A percentile compares a stretch with the other conserved stretches of the same genome.
These are phyloP conservation scores for Ctenoplectra terminalis DNA, from an alignment of 1,140 invertebrate species.

Conservation along the genomic window DNA sequence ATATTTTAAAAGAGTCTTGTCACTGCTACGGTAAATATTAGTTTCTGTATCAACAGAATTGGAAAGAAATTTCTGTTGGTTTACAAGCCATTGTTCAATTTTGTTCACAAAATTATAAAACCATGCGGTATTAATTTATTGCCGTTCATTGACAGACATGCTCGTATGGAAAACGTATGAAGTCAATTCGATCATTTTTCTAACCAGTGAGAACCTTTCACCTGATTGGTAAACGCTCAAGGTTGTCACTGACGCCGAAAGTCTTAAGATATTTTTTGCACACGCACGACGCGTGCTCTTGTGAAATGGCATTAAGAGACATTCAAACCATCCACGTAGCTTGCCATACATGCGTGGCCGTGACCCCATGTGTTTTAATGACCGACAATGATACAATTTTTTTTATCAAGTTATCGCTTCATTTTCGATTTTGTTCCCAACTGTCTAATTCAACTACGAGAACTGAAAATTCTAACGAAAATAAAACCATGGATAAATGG, in stretches of 20 bases:
- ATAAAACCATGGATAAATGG: neutral
- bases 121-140: conserved; percentile 1
- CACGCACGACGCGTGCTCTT: conserved; percentile 51
- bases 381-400: neutral
- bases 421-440: neutral
- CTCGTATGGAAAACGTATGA: neutral
- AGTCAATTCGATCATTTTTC: conserved; percentile 39
- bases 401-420: too few species aligned
- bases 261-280: conserved; percentile 63
- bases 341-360: conserved; percentile 23
- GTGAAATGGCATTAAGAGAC: conserved; percentile 54
- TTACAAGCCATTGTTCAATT: too few species aligned
- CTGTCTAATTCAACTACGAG: neutral
- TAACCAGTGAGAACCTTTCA: conserved; percentile 55
- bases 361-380: conserved; percentile 42
- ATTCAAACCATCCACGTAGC: conserved; percentile 21
- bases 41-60: too few species aligned
- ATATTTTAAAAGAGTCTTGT: too few species aligned
- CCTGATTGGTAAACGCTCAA: conserved; percentile 56
- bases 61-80: too few species aligned
- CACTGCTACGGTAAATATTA: too few species aligned
- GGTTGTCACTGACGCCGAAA: conserved; percentile 58
- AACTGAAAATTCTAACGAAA: neutral
- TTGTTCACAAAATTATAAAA: neutral
- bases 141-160: neutral